Evolutionary conservation across 2,888 invertebrate species (phyloP), one percentile per base, ranked within the genome.

Genomic region (Alitta virens): DNA sequence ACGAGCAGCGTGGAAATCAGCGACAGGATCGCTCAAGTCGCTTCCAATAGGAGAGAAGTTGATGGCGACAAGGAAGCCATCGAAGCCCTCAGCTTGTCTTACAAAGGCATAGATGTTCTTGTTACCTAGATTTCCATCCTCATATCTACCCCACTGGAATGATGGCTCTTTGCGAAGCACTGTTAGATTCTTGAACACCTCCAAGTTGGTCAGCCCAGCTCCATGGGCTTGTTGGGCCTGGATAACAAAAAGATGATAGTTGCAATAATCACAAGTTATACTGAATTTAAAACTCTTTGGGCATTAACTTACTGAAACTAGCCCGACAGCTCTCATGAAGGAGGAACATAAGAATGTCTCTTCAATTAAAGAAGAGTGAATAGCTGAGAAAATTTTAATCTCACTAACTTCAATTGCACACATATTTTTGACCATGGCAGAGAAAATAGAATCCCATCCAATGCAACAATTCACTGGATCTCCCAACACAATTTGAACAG

Each of bases 1-100:
- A 14, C 21, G 21, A 21, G 55, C 60, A 18, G 27, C 33, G 27
- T 54, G 42, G 59, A 70, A 66, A 64, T 65, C 46, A 42, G 65
- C 57, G 2, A 63, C 63, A 14, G 66, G 53, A 24, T 27, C 21
- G 12, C 14, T 16, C 33, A 33, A 12, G 12, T 33, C 12, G 33
- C 12, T 33, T 7, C 27, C 42, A 21, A 16, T 38, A 2, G 63
- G 52, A 12, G 76, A 78, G 2, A 75, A 65, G 71, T 80, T 80
- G 55, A 79, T 70, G 50, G 74, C 72, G 0, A 78, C 75, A 42
- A 81, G 68, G 64, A 69, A 79, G 21, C 74, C 74, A 0, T 74
- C 73, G 68, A 79, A 79, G 21, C 80, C 78, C 5, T 69, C 61
- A 3, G 79, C 78, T 59, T 76, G 68, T 9, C 80, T 70, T 9